Conservation (phyloP, 2,797 vertebrate genomes). For the Cossypha caffra region DNA sequence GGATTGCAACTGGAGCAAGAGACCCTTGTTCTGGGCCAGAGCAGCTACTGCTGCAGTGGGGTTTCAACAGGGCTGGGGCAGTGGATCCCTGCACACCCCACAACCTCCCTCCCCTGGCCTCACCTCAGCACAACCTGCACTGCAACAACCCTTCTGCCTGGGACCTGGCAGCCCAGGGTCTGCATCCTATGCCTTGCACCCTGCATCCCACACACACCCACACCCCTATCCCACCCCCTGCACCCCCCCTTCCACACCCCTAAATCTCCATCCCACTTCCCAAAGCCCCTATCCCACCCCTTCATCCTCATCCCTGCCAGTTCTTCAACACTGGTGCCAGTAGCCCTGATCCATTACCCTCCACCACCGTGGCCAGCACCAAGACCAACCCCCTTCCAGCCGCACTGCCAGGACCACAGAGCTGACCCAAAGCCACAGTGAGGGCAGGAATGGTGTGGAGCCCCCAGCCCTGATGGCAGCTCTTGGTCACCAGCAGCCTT, state of each 20-base stretch:
- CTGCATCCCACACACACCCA: not conserved
- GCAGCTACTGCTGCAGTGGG: not conserved
- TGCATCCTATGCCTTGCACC: not conserved
- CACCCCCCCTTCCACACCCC: not conserved
- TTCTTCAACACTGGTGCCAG: not conserved
- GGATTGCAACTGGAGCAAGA: not conserved
- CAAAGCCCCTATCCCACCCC: not conserved
- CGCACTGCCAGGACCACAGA: rapidly evolving
- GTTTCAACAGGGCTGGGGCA: not conserved
- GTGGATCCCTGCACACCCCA: not conserved
- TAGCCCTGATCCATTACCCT: not conserved
- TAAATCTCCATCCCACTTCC: not conserved
- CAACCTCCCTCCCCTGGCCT: not conserved
- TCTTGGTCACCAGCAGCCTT: not conserved
- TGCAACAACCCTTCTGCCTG: not conserved
- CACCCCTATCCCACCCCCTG: no score
- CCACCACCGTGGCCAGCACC: rapidly evolving
- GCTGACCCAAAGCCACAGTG: rapidly evolving
- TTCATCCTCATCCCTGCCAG: not conserved
- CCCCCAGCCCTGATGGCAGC: not conserved
- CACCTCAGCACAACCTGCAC: not conserved
- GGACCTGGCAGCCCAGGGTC: not conserved
- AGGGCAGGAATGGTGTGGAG: not conserved
- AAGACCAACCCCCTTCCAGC: rapidly evolving
- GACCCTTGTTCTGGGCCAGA: not conserved